phyloP scores from a whole-genome alignment of 1,140 invertebrate species.

The Steinernema feltiae region DNA sequence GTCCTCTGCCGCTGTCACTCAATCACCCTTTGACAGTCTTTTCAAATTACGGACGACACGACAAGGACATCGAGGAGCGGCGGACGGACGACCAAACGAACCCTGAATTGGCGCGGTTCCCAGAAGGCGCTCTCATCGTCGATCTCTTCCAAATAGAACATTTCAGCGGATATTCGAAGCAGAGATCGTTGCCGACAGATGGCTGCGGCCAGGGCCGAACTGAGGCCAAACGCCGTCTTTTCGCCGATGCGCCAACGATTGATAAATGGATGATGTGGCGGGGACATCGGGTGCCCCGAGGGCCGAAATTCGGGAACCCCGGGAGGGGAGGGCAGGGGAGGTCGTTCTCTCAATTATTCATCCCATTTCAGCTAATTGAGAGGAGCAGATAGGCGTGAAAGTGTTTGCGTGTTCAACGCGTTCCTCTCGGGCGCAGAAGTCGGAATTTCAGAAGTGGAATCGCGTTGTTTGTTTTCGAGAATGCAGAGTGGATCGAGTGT shows the following conservation, averaged over 20 bases:
- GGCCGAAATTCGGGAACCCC: neutral
- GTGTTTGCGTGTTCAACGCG: neutral
- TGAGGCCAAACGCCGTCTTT: neutral
- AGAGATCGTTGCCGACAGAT: neutral
- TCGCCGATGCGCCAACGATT: neutral
- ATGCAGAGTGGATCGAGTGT: neutral
- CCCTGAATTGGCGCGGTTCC: neutral
- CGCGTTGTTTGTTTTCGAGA: neutral
- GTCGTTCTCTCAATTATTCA: neutral
- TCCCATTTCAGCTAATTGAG: neutral
- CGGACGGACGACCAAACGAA: no score
- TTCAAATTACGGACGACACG: neutral
- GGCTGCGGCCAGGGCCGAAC: neutral
- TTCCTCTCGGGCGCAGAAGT: no score
- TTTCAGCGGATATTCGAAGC: neutral
- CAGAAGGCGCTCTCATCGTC: neutral
- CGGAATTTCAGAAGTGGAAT: neutral
- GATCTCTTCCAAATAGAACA: constrained; percentile 4
- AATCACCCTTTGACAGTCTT: neutral
- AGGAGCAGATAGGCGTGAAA: neutral
- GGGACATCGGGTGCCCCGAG: neutral
- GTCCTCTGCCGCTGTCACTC: no score
- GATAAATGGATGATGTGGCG: neutral
- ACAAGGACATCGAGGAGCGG: no score
- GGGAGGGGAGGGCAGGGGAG: neutral